Percentiles rank a stretch among this genome's conserved stretches.
These are phyloP conservation scores for Lindbergichthys nudifrons DNA, from an alignment of 2,797 vertebrate species.

Conservation along the genomic window DNA sequence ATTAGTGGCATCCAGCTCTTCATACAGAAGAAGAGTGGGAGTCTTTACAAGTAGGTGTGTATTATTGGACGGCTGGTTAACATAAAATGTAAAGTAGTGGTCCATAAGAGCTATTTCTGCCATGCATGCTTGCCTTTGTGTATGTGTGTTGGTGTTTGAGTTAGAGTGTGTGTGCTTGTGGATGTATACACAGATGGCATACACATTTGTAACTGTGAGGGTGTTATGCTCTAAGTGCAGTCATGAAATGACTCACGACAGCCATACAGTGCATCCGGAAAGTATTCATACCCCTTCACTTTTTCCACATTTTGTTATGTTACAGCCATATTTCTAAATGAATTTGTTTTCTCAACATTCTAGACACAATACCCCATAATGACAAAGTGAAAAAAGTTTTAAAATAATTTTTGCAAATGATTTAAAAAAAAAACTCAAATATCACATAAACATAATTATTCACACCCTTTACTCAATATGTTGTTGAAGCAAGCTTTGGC, in stretches of 20 bases:
- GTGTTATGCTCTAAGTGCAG: constrained; percentile 26
- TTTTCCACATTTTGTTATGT: no score
- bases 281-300: no score
- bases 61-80: constrained; percentile 1
- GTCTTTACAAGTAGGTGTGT: constrained; percentile 8
- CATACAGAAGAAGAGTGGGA: constrained; percentile 14
- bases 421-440: no score
- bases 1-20: constrained; percentile 20
- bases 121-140: not conserved
- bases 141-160: not conserved
- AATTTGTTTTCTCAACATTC: no score
- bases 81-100: not conserved
- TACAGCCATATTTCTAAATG: no score
- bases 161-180: constrained; percentile 1
- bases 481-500: no score
- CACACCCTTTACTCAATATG: no score
- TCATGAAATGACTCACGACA: constrained; percentile 28
- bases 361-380: no score
- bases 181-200: not conserved
- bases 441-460: no score
- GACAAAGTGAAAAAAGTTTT: no score
- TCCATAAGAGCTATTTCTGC: not conserved
- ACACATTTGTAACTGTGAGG: constrained; percentile 8
- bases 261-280: not conserved
- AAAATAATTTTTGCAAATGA: no score